Conservation (phyloP, 2,797 vertebrate genomes). For the Gobio occitaniae region DNA sequence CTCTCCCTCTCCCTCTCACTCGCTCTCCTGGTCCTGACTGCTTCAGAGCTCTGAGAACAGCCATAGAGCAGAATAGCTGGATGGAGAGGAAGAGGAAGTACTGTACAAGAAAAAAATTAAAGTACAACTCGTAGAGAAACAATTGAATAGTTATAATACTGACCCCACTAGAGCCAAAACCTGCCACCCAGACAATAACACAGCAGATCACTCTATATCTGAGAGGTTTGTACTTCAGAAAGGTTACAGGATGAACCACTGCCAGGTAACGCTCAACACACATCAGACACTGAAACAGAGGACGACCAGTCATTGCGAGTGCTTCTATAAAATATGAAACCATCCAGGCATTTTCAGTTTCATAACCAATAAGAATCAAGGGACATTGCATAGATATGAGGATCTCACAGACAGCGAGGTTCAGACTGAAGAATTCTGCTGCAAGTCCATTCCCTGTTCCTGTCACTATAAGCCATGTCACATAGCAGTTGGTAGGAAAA, state of each 20-base stretch:
- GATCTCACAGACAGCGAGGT: slow-evolving; percentile 4
- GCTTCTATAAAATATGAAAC: too few species aligned
- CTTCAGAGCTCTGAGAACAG: slow-evolving; percentile 44
- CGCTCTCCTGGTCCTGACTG: slow-evolving; percentile 41
- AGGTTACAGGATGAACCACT: slow-evolving; percentile 50
- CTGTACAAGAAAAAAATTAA: neutral
- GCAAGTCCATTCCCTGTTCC: slow-evolving; percentile 17
- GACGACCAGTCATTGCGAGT: neutral
- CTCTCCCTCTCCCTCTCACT: too few species aligned
- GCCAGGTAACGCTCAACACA: slow-evolving; percentile 46
- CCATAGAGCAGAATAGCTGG: neutral
- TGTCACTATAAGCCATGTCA: slow-evolving; percentile 12
- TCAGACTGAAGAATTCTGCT: neutral
- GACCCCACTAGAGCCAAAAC: neutral
- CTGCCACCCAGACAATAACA: slow-evolving; percentile 20
- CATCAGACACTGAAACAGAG: slow-evolving; percentile 38
- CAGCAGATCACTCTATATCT: slow-evolving; percentile 49
- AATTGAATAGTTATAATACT: neutral
- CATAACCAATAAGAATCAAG: too few species aligned
- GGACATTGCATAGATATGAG: neutral
- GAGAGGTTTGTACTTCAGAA: slow-evolving; percentile 43
- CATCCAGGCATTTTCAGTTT: too few species aligned
- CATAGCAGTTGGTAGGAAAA: slow-evolving; percentile 5
- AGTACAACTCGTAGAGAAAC: neutral
- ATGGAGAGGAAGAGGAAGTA: neutral